Evolutionary conservation across 1,140 invertebrate species (phyloP).

Genomic region (Listronotus oregonensis): DNA sequence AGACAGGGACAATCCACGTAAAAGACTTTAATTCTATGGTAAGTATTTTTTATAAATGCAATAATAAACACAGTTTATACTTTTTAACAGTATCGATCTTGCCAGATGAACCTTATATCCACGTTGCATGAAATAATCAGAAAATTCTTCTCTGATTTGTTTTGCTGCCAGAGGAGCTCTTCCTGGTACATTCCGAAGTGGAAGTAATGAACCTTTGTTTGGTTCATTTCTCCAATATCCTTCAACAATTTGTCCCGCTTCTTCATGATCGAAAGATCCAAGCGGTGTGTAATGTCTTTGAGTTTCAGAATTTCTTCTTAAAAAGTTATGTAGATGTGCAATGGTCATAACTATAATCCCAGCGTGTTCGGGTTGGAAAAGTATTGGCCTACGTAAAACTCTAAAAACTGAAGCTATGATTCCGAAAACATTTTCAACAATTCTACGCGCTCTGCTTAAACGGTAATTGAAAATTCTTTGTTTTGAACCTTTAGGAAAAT

Average conservation of each 20-base stretch:
- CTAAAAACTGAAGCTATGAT: constrained; percentile 51
- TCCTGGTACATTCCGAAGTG: constrained; percentile 13
- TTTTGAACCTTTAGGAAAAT: constrained; percentile 37
- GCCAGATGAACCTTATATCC: constrained; percentile 5
- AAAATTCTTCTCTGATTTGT: constrained; percentile 10
- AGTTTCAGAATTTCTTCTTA: constrained; percentile 11
- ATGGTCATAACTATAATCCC: constrained; percentile 42
- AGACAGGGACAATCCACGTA: no score
- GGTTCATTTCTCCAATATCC: constrained; percentile 1
- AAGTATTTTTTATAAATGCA: no score
- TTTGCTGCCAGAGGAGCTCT: constrained; percentile 2
- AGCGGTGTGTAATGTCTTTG: constrained; percentile 1
- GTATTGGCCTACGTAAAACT: constrained; percentile 53
- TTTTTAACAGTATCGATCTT: constrained; percentile 15
- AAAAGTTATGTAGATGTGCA: constrained; percentile 51
- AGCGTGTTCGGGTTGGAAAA: constrained; percentile 46
- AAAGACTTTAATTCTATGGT: no score
- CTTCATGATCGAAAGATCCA: background rate
- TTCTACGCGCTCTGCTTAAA: no score
- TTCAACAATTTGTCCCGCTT: background rate
- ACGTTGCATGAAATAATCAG: constrained; percentile 7
- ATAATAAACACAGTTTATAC: no score
- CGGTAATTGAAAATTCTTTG: no score
- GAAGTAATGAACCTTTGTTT: constrained; percentile 6
- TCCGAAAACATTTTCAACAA: no score